Evolutionary conservation across 2,888 invertebrate species (phyloP), one percentile per base, ranked within the genome.

Genomic region (Orthosia cruda): DNA sequence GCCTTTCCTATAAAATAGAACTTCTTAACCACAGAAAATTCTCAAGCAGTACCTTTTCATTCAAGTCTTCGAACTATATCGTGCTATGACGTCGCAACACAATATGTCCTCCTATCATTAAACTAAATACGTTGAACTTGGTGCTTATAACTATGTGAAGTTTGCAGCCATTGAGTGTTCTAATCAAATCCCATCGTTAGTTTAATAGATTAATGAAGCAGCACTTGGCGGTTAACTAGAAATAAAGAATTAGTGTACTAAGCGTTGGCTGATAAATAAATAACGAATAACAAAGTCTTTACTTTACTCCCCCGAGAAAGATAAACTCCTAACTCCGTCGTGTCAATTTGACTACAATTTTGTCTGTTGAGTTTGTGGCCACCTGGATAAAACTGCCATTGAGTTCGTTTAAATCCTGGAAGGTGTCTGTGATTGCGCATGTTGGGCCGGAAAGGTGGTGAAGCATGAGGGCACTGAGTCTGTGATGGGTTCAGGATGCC

Each of bases 71-170:
- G 57, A 26, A 16, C 26, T 52, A 12, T 52, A 20, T 54, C 9
- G n/a, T 45, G 18, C 23, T 70, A 20, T 32, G 50, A 32, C 12
- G 15, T 52, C 20, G n/a, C 40, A 40, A 47, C 32, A 52, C 40
- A 40, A 47, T 23, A 52, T 32, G 15, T 47, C 20, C 20, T 20
- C 15, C 26, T 20, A 32, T 64, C 40, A 40, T 74, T 57, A 52
- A 45, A 58, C 26, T 52, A 47, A 59, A 20, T 32, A 26, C 18
- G 50, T 74, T 54, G 47, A 47, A 74, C 54, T 61, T 49, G 32
- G 16, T 75, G 16, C 13, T 23, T 54, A 32, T 49, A 32, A 13
- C n/a, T 20, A 68, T 50, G 40, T 57, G 45, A 57, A 16, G 16
- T 57, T 68, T 57, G 23, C 49, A 62, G 26, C 40, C 12, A 20